Conservation (phyloP, 2,113 vertebrate species). For the Boleophthalmus pectinirostris region DNA sequence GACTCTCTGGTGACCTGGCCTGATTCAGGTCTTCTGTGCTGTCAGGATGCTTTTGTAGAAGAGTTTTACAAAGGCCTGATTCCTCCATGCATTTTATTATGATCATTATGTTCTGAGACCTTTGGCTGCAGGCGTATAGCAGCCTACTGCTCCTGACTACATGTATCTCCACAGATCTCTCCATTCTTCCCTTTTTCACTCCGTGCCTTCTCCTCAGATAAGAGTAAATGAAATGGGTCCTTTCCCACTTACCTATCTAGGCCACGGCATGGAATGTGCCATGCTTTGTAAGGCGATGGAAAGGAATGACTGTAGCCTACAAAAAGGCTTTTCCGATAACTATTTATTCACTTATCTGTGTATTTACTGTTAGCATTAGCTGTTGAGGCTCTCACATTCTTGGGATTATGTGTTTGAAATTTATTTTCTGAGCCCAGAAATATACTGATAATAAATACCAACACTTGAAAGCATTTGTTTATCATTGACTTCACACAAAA, state of each 20-base stretch:
- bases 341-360: conserved; percentile 78
- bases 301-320: conserved; percentile 75
- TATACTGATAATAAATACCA: conserved; percentile 54
- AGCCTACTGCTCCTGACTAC: conserved; percentile 51
- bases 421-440: conserved; percentile 58
- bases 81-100: conserved; percentile 49
- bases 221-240: conserved; percentile 77
- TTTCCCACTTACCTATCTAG: conserved; percentile 74
- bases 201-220: conserved; percentile 60
- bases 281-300: conserved; percentile 72
- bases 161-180: conserved; percentile 61
- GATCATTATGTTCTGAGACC: conserved; percentile 52
- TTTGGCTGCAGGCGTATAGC: conserved; percentile 46
- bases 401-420: conserved; percentile 68
- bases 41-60: conserved; percentile 31
- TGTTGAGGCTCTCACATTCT: conserved; percentile 61
- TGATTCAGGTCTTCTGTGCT: conserved; percentile 21
- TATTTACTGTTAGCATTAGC: conserved; percentile 70
- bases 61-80: conserved; percentile 44
- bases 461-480: conserved; percentile 55
- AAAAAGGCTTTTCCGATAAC: conserved; percentile 66
- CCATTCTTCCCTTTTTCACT: conserved; percentile 13
- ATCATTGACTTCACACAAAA: conserved; percentile 38
- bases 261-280: conserved; percentile 66
- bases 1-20: conserved; percentile 48